Evolutionary conservation across 2,113 vertebrate genomes (phyloP), one percentile per base, ranked within the genome.

Genomic region (Nannobrachium achirus): DNA sequence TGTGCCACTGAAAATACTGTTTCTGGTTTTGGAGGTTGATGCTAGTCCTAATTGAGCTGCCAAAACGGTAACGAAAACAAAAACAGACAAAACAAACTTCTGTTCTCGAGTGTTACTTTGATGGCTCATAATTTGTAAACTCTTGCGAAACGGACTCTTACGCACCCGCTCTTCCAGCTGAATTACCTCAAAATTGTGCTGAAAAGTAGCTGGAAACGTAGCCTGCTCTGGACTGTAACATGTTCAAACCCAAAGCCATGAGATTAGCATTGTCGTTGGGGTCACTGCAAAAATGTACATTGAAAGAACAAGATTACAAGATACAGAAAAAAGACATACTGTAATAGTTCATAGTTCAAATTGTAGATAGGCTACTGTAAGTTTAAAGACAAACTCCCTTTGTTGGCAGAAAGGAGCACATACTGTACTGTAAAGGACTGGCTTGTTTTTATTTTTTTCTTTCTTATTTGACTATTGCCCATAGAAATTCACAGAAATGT

Each of bases 241-340:
- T 86, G 80, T 88, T 89, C 75, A 84, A 55, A 88, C 71, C 83
- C 86, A 84, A 81, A 85, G 66, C 73, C 80, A 84, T 81, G 69
- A 77, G 80, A 80, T 44, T n/a, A 89, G 73, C 79, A 83, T 72
- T 72, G 65, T 71, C 76, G 64, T 79, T 86, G 75, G n/a, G 78
- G 66, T 72, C 74, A 88, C 90, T 90, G 83, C 83, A 20, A 83
- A 33, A 86, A 88, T 89, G 84, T 90, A 92, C 89, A 92, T 81
- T 66, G 64, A 87, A 83, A 82, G 70, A 89, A 81, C 79, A 85
- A 88, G 87, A 85, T 89, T 88, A 81, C 79, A 85, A 88, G 87
- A 85, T 89, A 92, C 87, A 89, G 82, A 83, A 86, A 70, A 84
- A 85, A 83, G 81, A 87, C 75, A 63, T 85, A 84, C 25, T 33